Conservation (phyloP, 2,888 invertebrate genomes). For the Luperina testacea region DNA sequence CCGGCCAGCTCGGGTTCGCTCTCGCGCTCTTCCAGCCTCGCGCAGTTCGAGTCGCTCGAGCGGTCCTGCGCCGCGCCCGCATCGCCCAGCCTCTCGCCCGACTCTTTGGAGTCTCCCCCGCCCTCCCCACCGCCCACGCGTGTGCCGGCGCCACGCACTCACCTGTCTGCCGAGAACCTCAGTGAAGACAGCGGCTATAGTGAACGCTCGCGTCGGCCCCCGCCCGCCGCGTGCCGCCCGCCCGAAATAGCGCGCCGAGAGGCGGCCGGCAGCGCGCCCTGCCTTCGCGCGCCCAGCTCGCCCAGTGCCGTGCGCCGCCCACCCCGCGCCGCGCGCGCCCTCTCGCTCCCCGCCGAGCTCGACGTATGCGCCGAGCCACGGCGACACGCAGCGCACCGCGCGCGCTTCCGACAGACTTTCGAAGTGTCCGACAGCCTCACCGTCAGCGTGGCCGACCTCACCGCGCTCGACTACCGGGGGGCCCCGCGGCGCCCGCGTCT, state of each 20-base stretch:
- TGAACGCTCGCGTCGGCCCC: conserved; percentile 88
- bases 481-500: conserved; percentile 81
- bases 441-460: conserved; percentile 91
- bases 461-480: conserved; percentile 90
- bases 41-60: conserved; percentile 96
- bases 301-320: conserved; percentile 81
- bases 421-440: conserved; percentile 88
- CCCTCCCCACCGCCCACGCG: conserved; percentile 82
- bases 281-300: conserved; percentile 78
- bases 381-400: conserved; percentile 79
- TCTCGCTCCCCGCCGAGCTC: conserved; percentile 92
- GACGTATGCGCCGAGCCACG: conserved; percentile 90
- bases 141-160: conserved; percentile 81
- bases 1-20: conserved; percentile 90
- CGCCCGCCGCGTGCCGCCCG: conserved; percentile 76
- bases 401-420: conserved; percentile 86
- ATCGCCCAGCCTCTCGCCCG: conserved; percentile 86
- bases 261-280: conserved; percentile 85
- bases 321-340: conserved; percentile 83
- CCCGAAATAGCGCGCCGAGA: conserved; percentile 81
- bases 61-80: conserved; percentile 88
- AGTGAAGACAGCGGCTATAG: conserved; percentile 95
- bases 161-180: conserved; percentile 93
- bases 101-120: conserved; percentile 86
- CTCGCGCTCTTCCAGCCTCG: conserved; percentile 94